A percentile compares a stretch with the other conserved stretches of the same genome.
These are phyloP conservation scores for Harpagifer antarcticus DNA, from an alignment of 2,797 vertebrate species.

Conservation along the genomic window DNA sequence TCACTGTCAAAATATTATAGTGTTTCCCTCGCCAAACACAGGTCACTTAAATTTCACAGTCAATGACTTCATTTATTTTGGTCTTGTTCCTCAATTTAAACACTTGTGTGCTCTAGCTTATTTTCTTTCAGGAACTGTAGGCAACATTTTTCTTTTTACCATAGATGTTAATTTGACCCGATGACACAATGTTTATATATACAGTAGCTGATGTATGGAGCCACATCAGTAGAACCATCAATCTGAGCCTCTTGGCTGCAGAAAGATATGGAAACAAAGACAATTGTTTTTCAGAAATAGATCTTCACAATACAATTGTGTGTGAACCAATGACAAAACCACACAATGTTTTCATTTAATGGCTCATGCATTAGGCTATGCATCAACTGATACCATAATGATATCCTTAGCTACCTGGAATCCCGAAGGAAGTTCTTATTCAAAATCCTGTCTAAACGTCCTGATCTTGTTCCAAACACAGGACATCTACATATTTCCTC, in stretches of 20 bases:
- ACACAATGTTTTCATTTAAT: not conserved
- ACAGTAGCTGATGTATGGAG: constrained; percentile 35
- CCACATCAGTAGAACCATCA: constrained; percentile 44
- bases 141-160: constrained; percentile 27
- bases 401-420: not conserved
- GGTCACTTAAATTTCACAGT: constrained; percentile 25
- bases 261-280: constrained; percentile 16
- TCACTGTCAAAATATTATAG: constrained; percentile 51
- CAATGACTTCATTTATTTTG: constrained; percentile 49
- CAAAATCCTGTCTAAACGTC: constrained; percentile 7
- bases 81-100: constrained; percentile 42
- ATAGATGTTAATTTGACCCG: constrained; percentile 27
- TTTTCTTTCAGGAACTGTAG: constrained; percentile 46
- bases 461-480: constrained; percentile 17
- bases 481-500: constrained; percentile 26
- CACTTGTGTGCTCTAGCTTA: constrained; percentile 22
- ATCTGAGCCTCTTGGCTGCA: constrained; percentile 25
- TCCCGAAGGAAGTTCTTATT: constrained; percentile 7
- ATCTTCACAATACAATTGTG: not conserved
- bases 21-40: constrained; percentile 30
- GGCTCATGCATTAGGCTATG: not conserved
- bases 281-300: constrained; percentile 2
- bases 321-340: constrained; percentile 1
- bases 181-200: constrained; percentile 42
- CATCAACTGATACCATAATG: not conserved